These are phyloP conservation scores for Pogonomyrmex californicus DNA, from an alignment of 1,140 invertebrate genomes.

Conservation along the genomic window DNA sequence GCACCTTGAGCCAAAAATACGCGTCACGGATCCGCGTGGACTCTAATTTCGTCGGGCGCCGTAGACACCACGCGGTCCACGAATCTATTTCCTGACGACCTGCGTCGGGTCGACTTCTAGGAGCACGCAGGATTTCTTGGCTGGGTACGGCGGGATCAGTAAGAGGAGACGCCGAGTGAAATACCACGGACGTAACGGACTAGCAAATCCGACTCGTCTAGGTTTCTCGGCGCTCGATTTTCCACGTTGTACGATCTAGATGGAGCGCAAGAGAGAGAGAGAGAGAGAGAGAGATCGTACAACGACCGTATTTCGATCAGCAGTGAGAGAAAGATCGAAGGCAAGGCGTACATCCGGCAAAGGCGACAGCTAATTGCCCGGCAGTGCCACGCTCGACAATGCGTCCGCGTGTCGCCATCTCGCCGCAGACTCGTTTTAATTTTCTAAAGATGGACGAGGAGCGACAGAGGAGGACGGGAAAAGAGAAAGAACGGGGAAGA, in stretches of 20 bases:
- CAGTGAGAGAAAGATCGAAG: constrained; percentile 19
- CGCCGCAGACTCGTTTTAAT: constrained; percentile 70
- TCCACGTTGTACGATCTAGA: constrained; percentile 21
- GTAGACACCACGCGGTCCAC: constrained; percentile 85
- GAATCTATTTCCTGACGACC: constrained; percentile 78
- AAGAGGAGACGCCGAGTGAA: constrained; percentile 33
- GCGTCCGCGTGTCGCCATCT: constrained; percentile 52
- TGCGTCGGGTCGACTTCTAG: constrained; percentile 68
- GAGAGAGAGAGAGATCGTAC: constrained; percentile 31
- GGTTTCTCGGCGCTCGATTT: constrained; percentile 27
- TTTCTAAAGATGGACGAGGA: constrained; percentile 68
- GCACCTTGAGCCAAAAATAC: constrained; percentile 78
- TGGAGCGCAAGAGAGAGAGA: constrained; percentile 14
- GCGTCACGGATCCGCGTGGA: constrained; percentile 81
- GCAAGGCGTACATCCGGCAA: constrained; percentile 22
- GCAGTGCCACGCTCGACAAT: constrained; percentile 74
- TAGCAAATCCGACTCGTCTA: constrained; percentile 67
- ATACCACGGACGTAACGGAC: constrained; percentile 41
- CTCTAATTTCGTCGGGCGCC: constrained; percentile 83
- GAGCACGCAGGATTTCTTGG: constrained; percentile 77
- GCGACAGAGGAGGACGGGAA: not conserved
- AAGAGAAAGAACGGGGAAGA: constrained; percentile 34
- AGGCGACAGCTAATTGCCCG: constrained; percentile 75
- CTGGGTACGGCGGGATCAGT: constrained; percentile 22
- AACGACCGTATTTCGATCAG: not conserved